Conservation (phyloP, 2,113 vertebrate species). For the Petromus typicus region DNA sequence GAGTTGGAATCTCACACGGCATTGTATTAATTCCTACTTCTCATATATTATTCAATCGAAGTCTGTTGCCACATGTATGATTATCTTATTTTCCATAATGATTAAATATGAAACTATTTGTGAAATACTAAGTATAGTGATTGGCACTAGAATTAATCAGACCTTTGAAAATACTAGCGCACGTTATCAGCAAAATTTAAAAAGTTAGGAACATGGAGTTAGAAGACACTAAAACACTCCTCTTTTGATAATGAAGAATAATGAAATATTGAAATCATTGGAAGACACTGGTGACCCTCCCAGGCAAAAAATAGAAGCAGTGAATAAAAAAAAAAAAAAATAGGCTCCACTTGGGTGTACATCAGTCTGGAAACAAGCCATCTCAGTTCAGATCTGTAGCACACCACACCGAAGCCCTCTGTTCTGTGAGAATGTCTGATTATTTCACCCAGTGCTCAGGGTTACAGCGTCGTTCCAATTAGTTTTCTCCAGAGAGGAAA, state of each 20-base stretch:
- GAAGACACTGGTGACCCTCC: neutral
- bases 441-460: conserved; percentile 24
- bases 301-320: neutral
- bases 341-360: neutral
- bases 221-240: neutral
- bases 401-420: conserved; percentile 31
- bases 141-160: neutral
- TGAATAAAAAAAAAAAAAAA: neutral
- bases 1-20: neutral
- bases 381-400: neutral
- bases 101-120: neutral
- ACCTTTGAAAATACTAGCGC: neutral
- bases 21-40: neutral
- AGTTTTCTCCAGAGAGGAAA: conserved; percentile 79
- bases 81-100: conserved; percentile 24
- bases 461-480: conserved; percentile 34
- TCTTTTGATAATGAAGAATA: neutral
- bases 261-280: neutral
- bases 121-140: conserved; percentile 12
- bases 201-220: neutral
- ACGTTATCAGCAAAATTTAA: neutral
- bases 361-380: neutral
- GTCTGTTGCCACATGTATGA: neutral
- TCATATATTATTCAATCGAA: neutral
- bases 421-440: conserved; percentile 71